Base-by-base conservation (phyloP, 2,113 vertebrate genomes). In the Origma solitaria region DNA sequence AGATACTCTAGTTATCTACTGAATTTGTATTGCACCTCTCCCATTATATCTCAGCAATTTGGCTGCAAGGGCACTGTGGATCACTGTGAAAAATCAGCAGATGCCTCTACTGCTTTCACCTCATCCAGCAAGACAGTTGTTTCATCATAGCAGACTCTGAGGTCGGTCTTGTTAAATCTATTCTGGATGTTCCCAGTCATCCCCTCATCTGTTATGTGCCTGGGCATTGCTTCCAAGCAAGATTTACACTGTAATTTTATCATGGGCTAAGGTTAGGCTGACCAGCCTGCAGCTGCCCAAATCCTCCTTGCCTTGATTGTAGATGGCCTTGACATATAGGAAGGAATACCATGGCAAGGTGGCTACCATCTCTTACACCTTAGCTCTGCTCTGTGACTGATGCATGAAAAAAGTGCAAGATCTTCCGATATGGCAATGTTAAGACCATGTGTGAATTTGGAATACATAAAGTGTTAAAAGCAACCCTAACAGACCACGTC, bases 401-500 rank as follows among this genome's bases (percentile, higher is more conserved):
- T 49, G 37, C 28, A 13, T 69, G 35, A 58, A 90, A 57, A 51
- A 60, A 17, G 6, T 18, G 4, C 28, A 23, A 69, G 75, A 35
- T 35, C 21, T 54, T 78, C 50, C 73, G 47, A 27, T 44, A 45
- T 22, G 23, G 18, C 25, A 56, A 13, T 44, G 9, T 57, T 50
- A 62, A 28, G 42, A 27, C 15, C 21, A 8, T 28, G 17, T 78
- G 54, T 88, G 27, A 77, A 49, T 89, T 72, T 82, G n/a, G 5
- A 90, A 49, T 6, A 53, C 22, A 71, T 44, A 11, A 89, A 88
- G 6, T 73, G 6, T 80, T 90, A 37, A 88, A 87, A 87, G n/a
- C 76, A 82, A 20, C 18, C 23, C 37, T 57, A 76, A 50, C 8
- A 77, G 50, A 80, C 21, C 0, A 0, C 27, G 9, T 33, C 10